These are phyloP conservation scores for Ceriagrion tenellum DNA, from an alignment of 2,888 invertebrate species.

Conservation along the genomic window DNA sequence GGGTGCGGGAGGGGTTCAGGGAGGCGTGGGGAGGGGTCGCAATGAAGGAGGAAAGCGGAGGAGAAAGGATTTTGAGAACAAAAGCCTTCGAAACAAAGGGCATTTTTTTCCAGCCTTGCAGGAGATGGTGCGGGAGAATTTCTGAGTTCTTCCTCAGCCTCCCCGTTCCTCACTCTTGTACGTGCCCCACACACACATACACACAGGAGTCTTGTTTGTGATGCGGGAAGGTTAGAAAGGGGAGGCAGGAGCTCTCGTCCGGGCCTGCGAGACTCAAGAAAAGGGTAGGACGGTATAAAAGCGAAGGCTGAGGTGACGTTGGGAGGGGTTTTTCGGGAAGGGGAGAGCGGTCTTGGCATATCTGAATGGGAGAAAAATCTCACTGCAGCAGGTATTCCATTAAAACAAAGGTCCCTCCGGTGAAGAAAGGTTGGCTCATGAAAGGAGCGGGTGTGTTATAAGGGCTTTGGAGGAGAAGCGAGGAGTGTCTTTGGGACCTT, in stretches of 20 bases:
- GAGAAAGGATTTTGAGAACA: conserved; percentile 40
- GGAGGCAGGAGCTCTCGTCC: background rate
- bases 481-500: background rate
- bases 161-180: background rate
- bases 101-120: background rate
- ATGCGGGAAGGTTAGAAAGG: background rate
- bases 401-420: conserved; percentile 25
- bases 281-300: background rate
- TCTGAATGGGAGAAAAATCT: conserved; percentile 49
- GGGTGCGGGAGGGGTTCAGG: background rate
- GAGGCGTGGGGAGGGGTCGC: background rate
- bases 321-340: background rate
- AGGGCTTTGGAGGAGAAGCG: background rate
- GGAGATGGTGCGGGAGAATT: background rate
- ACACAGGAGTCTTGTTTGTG: background rate
- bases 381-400: conserved; percentile 41
- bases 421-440: conserved; percentile 32
- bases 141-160: background rate
- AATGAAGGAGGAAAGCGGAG: background rate
- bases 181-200: background rate
- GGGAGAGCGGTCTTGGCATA: conserved; percentile 31
- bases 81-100: background rate
- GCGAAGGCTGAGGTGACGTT: background rate
- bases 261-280: background rate
- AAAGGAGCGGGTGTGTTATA: background rate